Evolutionary conservation across 2,113 vertebrate genomes (phyloP).

Genomic region (Spheniscus mendiculus): DNA sequence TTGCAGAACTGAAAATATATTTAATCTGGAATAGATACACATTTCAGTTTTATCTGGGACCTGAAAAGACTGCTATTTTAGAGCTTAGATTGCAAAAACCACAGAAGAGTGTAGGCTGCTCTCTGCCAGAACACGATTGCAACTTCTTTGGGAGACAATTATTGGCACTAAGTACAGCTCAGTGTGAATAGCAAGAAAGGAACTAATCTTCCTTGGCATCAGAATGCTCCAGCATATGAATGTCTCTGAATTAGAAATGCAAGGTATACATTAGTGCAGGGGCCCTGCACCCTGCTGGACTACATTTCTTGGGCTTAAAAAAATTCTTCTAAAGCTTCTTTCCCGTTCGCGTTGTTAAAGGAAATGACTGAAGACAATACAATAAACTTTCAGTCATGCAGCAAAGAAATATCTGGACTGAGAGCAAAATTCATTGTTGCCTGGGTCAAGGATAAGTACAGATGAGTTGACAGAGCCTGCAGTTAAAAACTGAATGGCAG

Average conservation of each 20-base stretch:
- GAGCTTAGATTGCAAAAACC: neutral
- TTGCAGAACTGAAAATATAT: neutral
- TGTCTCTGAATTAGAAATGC: neutral
- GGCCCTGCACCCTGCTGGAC: neutral
- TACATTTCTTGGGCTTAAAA: neutral
- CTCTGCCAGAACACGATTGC: neutral
- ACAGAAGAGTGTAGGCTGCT: neutral
- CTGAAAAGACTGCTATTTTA: neutral
- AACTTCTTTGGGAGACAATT: neutral
- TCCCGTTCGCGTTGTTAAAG: neutral
- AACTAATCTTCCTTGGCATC: neutral
- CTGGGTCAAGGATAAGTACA: neutral
- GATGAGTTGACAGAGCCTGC: neutral
- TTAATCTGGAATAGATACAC: neutral
- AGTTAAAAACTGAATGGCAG: neutral
- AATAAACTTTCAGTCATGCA: slow-evolving; percentile 7
- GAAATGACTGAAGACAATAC: slow-evolving; percentile 11
- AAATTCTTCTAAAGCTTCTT: neutral
- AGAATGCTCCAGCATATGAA: neutral
- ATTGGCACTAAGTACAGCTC: neutral
- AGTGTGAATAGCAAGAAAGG: neutral
- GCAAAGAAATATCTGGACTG: neutral
- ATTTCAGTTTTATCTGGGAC: neutral
- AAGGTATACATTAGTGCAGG: neutral
- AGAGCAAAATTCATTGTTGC: neutral